Evolutionary conservation across 2,113 vertebrate species (phyloP).

Genomic region (Lethenteron reissneri): DNA sequence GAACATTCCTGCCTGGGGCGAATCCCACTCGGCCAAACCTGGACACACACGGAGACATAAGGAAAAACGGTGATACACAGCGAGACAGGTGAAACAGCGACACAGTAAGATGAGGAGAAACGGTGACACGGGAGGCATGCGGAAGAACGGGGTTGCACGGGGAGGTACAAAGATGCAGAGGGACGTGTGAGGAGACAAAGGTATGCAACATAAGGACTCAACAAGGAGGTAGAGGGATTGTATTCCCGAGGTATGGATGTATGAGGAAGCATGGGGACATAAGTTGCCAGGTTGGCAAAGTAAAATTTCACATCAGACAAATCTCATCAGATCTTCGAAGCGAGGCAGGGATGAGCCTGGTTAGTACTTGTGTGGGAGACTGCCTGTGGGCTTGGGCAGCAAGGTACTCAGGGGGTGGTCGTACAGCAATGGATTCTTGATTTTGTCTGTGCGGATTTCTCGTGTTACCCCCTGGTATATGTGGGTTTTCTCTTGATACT

Average conservation of each 20-base stretch:
- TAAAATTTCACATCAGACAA: too few relatives aligned
- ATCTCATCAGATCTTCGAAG: too few relatives aligned
- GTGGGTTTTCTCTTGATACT: too few relatives aligned
- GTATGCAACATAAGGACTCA: neutral
- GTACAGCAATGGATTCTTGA: too few relatives aligned
- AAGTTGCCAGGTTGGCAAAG: too few relatives aligned
- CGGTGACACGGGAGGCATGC: neutral
- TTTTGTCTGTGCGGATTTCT: too few relatives aligned
- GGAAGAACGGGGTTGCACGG: neutral
- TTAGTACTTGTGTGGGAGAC: too few relatives aligned
- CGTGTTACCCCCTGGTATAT: too few relatives aligned
- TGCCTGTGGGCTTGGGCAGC: too few relatives aligned
- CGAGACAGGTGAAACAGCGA: neutral
- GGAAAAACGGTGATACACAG: neutral
- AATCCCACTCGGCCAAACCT: slow-evolving; percentile 70
- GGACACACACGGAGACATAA: slow-evolving; percentile 9
- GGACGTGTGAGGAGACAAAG: neutral
- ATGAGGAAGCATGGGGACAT: too few relatives aligned
- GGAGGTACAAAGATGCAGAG: neutral
- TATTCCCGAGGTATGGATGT: neutral
- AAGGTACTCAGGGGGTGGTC: too few relatives aligned
- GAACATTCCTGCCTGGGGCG: slow-evolving; percentile 70
- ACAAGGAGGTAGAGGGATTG: neutral
- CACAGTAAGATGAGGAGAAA: neutral
- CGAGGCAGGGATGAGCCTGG: too few relatives aligned